Percentiles rank a stretch among this genome's conserved stretches.
phyloP scores from a whole-genome alignment of 2,888 invertebrate genomes.

The Pammene aurita region DNA sequence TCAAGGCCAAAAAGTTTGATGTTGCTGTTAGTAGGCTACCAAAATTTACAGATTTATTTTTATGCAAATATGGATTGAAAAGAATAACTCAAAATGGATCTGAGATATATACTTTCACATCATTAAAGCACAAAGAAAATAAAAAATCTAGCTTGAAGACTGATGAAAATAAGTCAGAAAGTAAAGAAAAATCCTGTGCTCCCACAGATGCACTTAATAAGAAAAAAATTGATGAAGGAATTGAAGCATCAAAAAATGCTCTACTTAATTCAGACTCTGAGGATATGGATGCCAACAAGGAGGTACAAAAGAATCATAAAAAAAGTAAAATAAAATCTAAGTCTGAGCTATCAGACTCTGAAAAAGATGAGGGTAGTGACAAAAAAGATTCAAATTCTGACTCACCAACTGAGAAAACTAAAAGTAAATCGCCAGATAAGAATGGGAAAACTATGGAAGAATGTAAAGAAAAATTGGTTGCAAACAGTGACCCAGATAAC shows the following conservation, averaged over 20 bases:
- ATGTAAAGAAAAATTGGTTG: constrained; percentile 1
- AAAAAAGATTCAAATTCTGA: not conserved
- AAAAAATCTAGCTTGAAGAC: constrained; percentile 13
- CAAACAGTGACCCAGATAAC: constrained; percentile 4
- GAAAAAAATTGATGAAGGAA: constrained; percentile 22
- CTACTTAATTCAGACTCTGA: constrained; percentile 52
- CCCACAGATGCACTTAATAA: constrained; percentile 1
- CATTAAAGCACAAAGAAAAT: constrained; percentile 26
- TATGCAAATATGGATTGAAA: constrained; percentile 56
- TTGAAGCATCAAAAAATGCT: constrained; percentile 38
- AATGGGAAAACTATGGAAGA: constrained; percentile 17
- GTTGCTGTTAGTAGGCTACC: constrained; percentile 62
- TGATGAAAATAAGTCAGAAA: constrained; percentile 3
- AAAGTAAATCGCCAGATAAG: constrained; percentile 26
- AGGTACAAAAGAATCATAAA: constrained; percentile 23
- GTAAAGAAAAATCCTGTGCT: constrained; percentile 1
- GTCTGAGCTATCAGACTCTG: constrained; percentile 12
- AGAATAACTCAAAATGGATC: constrained; percentile 56
- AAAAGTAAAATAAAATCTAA: constrained; percentile 2
- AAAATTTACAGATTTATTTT: constrained; percentile 54
- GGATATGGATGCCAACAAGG: constrained; percentile 32
- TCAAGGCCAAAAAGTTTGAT: constrained; percentile 63
- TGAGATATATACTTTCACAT: constrained; percentile 53
- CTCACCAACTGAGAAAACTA: not conserved
- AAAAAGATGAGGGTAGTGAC: not conserved